A percentile compares a stretch with the other conserved stretches of the same genome.
These are phyloP conservation scores for Arothron firmamentum DNA, from an alignment of 2,113 vertebrate species.

Conservation along the genomic window DNA sequence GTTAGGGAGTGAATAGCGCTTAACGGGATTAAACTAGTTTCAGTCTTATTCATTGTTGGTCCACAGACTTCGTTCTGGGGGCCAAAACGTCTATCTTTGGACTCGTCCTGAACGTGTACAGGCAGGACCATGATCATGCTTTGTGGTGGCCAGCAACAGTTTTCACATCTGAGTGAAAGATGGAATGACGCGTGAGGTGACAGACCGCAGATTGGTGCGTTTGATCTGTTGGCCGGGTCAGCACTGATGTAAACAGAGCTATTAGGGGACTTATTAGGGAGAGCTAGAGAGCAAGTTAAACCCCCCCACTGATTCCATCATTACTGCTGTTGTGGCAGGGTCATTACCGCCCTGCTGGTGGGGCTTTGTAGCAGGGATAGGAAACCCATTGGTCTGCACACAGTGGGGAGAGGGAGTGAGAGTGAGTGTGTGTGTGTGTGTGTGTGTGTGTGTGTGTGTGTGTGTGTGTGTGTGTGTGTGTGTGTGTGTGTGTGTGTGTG, in stretches of 20 bases:
- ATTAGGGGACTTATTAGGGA: slow-evolving; percentile 74
- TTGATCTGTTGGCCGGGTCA: slow-evolving; percentile 63
- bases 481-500: too few species aligned
- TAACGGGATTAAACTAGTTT: slow-evolving; percentile 51
- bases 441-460: slow-evolving; percentile 9
- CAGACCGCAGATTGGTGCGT: slow-evolving; percentile 41
- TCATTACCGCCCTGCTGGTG: slow-evolving; percentile 67
- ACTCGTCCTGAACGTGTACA: neutral
- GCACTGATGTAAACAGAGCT: slow-evolving; percentile 70
- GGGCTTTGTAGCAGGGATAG: slow-evolving; percentile 65
- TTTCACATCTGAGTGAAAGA: slow-evolving; percentile 30
- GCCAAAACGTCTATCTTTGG: slow-evolving; percentile 7
- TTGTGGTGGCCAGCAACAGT: slow-evolving; percentile 23
- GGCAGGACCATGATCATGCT: neutral
- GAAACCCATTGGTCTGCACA: slow-evolving; percentile 54
- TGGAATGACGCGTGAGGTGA: slow-evolving; percentile 39
- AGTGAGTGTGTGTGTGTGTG: slow-evolving; percentile 17
- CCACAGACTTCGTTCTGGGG: neutral
- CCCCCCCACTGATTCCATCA: slow-evolving; percentile 71
- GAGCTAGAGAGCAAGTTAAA: slow-evolving; percentile 62
- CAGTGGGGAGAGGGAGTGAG: slow-evolving; percentile 18
- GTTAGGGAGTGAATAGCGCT: slow-evolving; percentile 42
- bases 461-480: too few species aligned
- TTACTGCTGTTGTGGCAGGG: slow-evolving; percentile 61
- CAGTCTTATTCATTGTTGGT: slow-evolving; percentile 30